phyloP scores from a whole-genome alignment of 2,888 invertebrate species.

The Alviniconcha strummeri region DNA sequence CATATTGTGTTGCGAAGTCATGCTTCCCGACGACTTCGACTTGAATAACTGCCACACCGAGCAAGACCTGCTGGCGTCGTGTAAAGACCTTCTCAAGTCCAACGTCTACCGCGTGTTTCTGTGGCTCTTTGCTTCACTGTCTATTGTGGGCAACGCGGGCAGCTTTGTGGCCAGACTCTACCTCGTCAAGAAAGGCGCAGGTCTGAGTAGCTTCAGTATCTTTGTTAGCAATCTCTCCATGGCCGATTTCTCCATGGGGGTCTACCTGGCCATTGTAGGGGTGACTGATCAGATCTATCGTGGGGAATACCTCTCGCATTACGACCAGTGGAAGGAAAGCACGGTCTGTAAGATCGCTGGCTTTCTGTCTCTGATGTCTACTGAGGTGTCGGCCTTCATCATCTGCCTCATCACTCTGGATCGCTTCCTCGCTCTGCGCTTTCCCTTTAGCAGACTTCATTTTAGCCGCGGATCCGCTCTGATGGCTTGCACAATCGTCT shows the following conservation, averaged over 20 bases:
- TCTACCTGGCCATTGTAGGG: slow-evolving; percentile 51
- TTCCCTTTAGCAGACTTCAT: slow-evolving; percentile 74
- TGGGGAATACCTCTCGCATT: slow-evolving; percentile 50
- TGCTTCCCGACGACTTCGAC: slow-evolving; percentile 12
- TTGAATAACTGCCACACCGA: slow-evolving; percentile 1
- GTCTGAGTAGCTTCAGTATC: slow-evolving; percentile 25
- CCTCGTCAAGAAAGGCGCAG: neutral
- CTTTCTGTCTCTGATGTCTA: slow-evolving; percentile 71
- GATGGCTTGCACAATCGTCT: slow-evolving; percentile 49
- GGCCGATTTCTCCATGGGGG: slow-evolving; percentile 38
- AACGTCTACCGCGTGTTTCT: slow-evolving; percentile 17
- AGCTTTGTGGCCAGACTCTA: slow-evolving; percentile 26
- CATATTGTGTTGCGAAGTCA: slow-evolving; percentile 16
- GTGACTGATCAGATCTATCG: slow-evolving; percentile 50
- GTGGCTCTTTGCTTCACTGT: slow-evolving; percentile 28
- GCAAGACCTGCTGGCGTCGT: slow-evolving; percentile 4
- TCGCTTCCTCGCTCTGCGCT: slow-evolving; percentile 79
- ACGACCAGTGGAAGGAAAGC: slow-evolving; percentile 50
- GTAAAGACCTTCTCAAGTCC: slow-evolving; percentile 23
- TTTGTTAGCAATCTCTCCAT: slow-evolving; percentile 30
- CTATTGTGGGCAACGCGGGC: slow-evolving; percentile 26
- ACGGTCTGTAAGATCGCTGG: slow-evolving; percentile 50
- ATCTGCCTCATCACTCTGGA: slow-evolving; percentile 80
- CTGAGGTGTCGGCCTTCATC: slow-evolving; percentile 79
- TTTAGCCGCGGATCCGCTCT: slow-evolving; percentile 55